These are phyloP conservation scores for Nanorana parkeri DNA, from an alignment of 2,113 vertebrate genomes.

Conservation along the genomic window DNA sequence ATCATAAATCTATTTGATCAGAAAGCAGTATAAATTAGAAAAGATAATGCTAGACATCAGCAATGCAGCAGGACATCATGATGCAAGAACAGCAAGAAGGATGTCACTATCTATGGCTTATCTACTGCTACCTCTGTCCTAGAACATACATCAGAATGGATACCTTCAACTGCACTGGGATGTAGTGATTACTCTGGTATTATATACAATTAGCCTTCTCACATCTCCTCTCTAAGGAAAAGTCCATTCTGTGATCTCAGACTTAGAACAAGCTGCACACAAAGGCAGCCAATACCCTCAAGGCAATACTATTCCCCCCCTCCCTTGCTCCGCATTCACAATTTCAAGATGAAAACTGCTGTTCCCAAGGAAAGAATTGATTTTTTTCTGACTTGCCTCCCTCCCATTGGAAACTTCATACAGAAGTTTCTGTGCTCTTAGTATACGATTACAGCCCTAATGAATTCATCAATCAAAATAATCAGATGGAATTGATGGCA, in stretches of 20 bases:
- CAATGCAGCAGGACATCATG: too few species aligned
- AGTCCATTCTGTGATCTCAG: constrained; percentile 43
- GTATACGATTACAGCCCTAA: constrained; percentile 46
- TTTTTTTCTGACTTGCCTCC: constrained; percentile 43
- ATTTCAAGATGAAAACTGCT: constrained; percentile 12
- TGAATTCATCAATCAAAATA: constrained; percentile 65
- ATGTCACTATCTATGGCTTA: background rate
- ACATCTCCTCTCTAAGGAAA: constrained; percentile 39
- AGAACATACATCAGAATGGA: background rate
- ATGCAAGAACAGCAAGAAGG: too few species aligned
- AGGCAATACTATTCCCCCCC: constrained; percentile 5
- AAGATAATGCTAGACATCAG: too few species aligned
- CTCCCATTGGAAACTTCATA: constrained; percentile 57
- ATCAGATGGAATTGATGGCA: constrained; percentile 65
- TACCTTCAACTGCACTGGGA: constrained; percentile 9
- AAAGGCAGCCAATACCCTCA: constrained; percentile 43
- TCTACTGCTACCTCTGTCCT: background rate
- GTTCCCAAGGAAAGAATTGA: constrained; percentile 23
- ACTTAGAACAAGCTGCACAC: constrained; percentile 39
- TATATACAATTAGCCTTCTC: constrained; percentile 44
- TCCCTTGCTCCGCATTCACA: constrained; percentile 11
- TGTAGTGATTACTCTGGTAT: constrained; percentile 31
- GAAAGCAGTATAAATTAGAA: too few species aligned
- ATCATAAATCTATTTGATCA: too few species aligned
- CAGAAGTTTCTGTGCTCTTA: constrained; percentile 57